Percentiles rank a stretch among this genome's conserved stretches.
phyloP scores from a whole-genome alignment of 2,797 vertebrate genomes.

The Masticophis lateralis region DNA sequence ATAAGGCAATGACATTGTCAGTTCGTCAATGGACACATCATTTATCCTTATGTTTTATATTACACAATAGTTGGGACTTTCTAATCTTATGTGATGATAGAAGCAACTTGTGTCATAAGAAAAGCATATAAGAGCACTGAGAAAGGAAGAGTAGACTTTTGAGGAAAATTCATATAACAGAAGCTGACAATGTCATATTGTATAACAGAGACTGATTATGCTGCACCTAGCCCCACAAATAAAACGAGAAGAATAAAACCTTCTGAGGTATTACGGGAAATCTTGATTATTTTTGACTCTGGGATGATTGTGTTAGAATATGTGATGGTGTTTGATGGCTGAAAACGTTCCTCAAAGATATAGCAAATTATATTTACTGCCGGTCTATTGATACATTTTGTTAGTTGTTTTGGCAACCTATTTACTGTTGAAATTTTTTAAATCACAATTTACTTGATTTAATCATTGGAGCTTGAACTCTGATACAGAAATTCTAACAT shows the following conservation, averaged over 20 bases:
- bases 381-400: neutral
- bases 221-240: neutral
- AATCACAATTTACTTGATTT: neutral
- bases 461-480: neutral
- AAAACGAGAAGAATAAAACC: neutral
- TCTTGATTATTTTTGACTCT: neutral
- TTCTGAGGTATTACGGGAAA: neutral
- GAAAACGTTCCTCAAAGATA: neutral
- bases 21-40: neutral
- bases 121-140: neutral
- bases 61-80: accelerated
- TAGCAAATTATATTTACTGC: neutral
- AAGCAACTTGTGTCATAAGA: neutral
- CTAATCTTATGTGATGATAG: neutral
- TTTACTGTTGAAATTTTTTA: neutral
- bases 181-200: neutral
- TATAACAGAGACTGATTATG: neutral
- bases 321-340: neutral
- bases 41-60: neutral
- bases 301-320: neutral
- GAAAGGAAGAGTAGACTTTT: neutral
- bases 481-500: neutral
- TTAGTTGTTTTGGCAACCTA: neutral
- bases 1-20: neutral
- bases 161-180: neutral